Conservation (phyloP, 1,140 invertebrate species). For the Vollenhovia emeryi region DNA sequence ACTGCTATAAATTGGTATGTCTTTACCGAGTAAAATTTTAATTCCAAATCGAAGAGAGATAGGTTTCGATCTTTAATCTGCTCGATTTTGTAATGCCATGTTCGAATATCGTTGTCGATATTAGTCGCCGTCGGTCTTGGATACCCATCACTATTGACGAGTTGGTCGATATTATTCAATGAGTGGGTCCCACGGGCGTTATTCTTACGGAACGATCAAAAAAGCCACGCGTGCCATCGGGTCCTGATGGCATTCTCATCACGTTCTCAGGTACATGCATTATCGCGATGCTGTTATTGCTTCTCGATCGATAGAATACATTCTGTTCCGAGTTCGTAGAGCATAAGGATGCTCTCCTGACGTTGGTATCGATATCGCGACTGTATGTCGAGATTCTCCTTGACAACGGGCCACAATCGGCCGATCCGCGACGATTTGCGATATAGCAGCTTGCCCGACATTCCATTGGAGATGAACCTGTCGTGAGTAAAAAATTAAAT, state of each 20-base stretch:
- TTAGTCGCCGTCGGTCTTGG: too few relatives aligned
- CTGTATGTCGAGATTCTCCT: constrained; percentile 86
- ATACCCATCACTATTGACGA: not conserved
- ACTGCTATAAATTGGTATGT: too few relatives aligned
- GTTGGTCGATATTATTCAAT: not conserved
- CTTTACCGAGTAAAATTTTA: too few relatives aligned
- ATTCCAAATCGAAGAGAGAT: too few relatives aligned
- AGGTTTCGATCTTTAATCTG: too few relatives aligned
- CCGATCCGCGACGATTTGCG: constrained; percentile 77
- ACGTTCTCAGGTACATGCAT: constrained; percentile 88
- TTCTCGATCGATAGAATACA: constrained; percentile 83
- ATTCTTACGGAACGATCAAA: constrained; percentile 85
- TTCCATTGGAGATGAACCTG: constrained; percentile 77
- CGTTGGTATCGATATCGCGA: constrained; percentile 81
- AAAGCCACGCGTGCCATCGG: constrained; percentile 94
- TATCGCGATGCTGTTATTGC: constrained; percentile 85
- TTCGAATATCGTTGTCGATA: too few relatives aligned
- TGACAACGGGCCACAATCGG: constrained; percentile 80
- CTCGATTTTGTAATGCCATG: too few relatives aligned
- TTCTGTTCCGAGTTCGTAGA: constrained; percentile 78
- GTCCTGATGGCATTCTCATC: constrained; percentile 92
- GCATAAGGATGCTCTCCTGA: constrained; percentile 78
- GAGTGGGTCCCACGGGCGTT: constrained; percentile 51
- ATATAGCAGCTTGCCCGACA: constrained; percentile 75
- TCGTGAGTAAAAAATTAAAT: not conserved